Evolutionary conservation across 2,888 invertebrate species (phyloP), one percentile per base, ranked within the genome.

Genomic region (Cabera pusaria): DNA sequence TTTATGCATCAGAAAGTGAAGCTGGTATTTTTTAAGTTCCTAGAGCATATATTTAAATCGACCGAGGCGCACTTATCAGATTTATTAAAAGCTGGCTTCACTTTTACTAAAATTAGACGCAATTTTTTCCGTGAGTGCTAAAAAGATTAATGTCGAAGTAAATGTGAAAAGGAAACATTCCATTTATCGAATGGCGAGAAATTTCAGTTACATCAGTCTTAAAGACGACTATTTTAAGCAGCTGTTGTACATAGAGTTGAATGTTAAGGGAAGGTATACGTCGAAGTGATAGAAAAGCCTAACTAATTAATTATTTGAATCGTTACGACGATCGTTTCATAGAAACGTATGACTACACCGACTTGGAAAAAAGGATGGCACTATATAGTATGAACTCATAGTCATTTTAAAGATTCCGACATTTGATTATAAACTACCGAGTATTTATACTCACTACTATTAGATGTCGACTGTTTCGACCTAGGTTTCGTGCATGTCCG

Each of bases 201-300:
- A 12, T 22, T 26, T 29, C 8, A 39, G 42, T 28, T 20, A 44
- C 70, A 71, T 54, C 62, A 53, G 85, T 83, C 84, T 84, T 49
- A 71, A 82, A 86, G 86, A 85, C 85, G 38, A 33, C 22, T 27
- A 39, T 24, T 45, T 31, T 39, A 32, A 44, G 59, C 60, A 58
- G 52, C 40, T 41, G 39, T 48, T 59, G 59, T 60, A 52, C 20
- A 39, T 39, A 44, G 20, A 5, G 14, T 22, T 27, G 35, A 23
- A 25, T 48, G 57, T 59, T 64, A 65, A 44, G 68, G 78, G 75
- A 72, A 75, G 72, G 88, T 88, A 88, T 87, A 88, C 87, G 87
- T 80, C 71, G 76, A 79, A 78, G 84, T 85, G 86, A 87, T 85
- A 86, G 80, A 75, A 74, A 72, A 81, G 83, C 87, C 84, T 87